These are phyloP conservation scores for Paguma larvata DNA, from an alignment of 2,797 vertebrate genomes.

Conservation along the genomic window DNA sequence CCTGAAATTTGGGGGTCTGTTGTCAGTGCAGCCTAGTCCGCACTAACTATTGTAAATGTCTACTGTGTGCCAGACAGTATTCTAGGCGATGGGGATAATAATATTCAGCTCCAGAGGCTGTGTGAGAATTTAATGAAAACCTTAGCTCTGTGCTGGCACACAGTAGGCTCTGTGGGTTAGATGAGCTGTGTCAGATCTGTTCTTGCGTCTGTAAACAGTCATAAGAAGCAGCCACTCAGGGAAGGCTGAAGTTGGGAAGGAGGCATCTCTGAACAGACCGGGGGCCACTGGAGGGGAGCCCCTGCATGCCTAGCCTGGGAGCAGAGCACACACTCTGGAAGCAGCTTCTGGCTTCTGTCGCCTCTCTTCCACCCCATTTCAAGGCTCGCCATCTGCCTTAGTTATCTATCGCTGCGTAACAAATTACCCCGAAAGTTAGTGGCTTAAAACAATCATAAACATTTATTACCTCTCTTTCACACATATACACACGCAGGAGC, in stretches of 20 bases:
- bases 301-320: not conserved
- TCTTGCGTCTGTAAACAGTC: not conserved
- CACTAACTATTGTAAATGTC: not conserved
- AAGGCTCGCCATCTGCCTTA: not conserved
- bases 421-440: not conserved
- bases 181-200: not conserved
- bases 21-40: not conserved
- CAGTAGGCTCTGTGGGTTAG: not conserved
- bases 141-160: not conserved
- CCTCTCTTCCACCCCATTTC: not conserved
- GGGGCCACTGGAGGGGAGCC: not conserved
- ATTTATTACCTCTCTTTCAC: not conserved
- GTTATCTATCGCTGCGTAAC: not conserved
- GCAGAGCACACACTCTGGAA: not conserved
- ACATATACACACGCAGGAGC: not conserved
- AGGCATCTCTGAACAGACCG: not conserved
- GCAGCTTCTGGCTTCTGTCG: not conserved
- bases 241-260: not conserved
- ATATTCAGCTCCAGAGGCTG: not conserved
- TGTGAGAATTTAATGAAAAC: not conserved
- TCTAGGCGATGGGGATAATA: not conserved
- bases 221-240: not conserved
- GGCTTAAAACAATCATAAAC: not conserved
- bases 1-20: not conserved
- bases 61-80: not conserved